phyloP scores from a whole-genome alignment of 2,113 vertebrate genomes.

The Argyrosomus japonicus region DNA sequence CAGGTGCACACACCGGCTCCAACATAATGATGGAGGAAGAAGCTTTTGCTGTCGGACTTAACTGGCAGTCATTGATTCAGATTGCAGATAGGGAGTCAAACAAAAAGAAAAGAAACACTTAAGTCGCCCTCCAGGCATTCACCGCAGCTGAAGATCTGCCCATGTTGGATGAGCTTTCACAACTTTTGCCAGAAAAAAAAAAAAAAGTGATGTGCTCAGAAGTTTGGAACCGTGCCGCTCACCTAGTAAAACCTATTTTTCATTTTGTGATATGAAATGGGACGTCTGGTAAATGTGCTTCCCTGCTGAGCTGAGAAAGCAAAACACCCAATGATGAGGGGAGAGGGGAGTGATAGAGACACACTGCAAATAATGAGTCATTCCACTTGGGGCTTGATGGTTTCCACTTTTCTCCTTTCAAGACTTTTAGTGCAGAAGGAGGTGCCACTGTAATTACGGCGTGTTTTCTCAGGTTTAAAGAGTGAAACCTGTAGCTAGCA shows the following conservation, averaged over 20 bases:
- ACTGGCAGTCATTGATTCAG: not conserved
- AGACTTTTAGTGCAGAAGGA: not conserved
- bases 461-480: not conserved
- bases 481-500: not conserved
- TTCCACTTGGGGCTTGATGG: not conserved
- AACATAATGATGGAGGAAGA: not conserved
- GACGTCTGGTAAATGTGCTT: not conserved
- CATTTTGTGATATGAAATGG: not conserved
- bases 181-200: conserved; percentile 23
- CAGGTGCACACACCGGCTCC: too few relatives aligned
- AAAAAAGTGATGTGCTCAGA: conserved; percentile 25
- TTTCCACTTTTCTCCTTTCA: not conserved
- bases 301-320: not conserved
- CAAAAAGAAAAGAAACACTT: not conserved
- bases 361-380: not conserved
- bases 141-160: not conserved
- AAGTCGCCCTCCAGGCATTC: not conserved
- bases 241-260: conserved; percentile 30
- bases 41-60: not conserved
- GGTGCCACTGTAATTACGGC: not conserved
- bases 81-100: not conserved
- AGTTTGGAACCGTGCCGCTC: conserved; percentile 5
- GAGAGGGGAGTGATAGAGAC: not conserved
- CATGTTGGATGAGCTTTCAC: not conserved
- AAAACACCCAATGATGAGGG: not conserved